Evolutionary conservation across 2,888 invertebrate species (phyloP), one percentile per base, ranked within the genome.

Genomic region (Cancer borealis): DNA sequence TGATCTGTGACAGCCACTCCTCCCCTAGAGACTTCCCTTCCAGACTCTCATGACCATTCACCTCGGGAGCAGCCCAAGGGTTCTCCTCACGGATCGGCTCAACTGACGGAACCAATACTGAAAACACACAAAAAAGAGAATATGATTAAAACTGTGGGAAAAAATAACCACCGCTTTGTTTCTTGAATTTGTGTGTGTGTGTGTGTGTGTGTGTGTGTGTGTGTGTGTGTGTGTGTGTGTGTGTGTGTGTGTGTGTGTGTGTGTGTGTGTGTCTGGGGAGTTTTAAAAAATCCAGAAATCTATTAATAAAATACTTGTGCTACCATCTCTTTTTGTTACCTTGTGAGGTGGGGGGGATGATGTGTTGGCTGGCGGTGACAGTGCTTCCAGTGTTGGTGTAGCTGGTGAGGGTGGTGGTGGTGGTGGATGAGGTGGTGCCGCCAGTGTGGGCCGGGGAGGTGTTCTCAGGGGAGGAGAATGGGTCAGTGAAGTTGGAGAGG

Each of bases 391-490:
- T 66, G 87, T 94, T 93, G 46, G 95, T 92, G 54, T 88, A 95
- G 46, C 66, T 46, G 49, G 89, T 88, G 79, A 79, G 79, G 79
- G 79, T 79, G 79, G 79, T 79, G 26, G 93, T 88, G 46, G 88
- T 79, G 46, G 92, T n/a, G 10, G 95, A 46, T 45, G 90, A 66
- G 26, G 94, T 90, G 60, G 39, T 45, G 45, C 47, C 96, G 96
- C 26, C 96, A 96, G 49, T 95, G 92, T 92, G 92, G n/a, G 88
- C 90, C 39, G 95, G 96, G 96, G n/a, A 96, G 96, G 96, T 97
- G 97, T 95, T 97, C 97, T 96, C 97, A 97, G 96, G 97, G 97
- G 8, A 97, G 97, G 95, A 88, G 88, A 95, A 95, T 8, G 95
- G 95, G 45, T 95, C 95, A 26, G 95, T 54, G 46, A 90, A 93